Conservation (phyloP, 2,888 invertebrate species). For the Stenichneumon culpator region DNA sequence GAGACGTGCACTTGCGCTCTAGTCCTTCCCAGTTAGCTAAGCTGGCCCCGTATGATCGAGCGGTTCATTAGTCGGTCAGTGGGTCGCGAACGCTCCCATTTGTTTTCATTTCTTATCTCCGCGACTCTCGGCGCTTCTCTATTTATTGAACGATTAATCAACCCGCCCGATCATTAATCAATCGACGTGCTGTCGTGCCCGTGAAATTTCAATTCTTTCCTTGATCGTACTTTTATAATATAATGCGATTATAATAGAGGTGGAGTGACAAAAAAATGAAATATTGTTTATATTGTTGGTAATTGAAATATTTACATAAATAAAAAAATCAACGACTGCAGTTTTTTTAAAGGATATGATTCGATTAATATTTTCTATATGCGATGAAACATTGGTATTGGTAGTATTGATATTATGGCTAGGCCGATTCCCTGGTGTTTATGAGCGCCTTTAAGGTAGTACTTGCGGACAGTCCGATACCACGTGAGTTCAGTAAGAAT, state of each 20-base stretch:
- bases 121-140: neutral
- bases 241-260: neutral
- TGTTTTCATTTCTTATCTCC: conserved; percentile 39
- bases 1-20: conserved; percentile 49
- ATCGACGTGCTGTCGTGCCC: neutral
- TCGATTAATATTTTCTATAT: too few relatives aligned
- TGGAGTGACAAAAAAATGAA: neutral
- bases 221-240: neutral
- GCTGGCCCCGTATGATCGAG: conserved; percentile 17
- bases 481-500: too few relatives aligned
- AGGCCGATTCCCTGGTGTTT: too few relatives aligned
- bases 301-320: too few relatives aligned
- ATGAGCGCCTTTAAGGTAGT: too few relatives aligned
- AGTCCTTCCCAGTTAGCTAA: neutral
- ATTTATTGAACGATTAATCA: conserved; percentile 31
- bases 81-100: conserved; percentile 65
- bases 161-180: neutral
- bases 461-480: too few relatives aligned
- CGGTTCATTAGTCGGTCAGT: conserved; percentile 70
- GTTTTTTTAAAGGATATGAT: too few relatives aligned
- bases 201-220: neutral
- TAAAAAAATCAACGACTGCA: too few relatives aligned
- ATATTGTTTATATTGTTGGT: too few relatives aligned
- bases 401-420: too few relatives aligned
- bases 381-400: too few relatives aligned